phyloP scores from a whole-genome alignment of 2,797 vertebrate species.

The Pelobates cultripes region DNA sequence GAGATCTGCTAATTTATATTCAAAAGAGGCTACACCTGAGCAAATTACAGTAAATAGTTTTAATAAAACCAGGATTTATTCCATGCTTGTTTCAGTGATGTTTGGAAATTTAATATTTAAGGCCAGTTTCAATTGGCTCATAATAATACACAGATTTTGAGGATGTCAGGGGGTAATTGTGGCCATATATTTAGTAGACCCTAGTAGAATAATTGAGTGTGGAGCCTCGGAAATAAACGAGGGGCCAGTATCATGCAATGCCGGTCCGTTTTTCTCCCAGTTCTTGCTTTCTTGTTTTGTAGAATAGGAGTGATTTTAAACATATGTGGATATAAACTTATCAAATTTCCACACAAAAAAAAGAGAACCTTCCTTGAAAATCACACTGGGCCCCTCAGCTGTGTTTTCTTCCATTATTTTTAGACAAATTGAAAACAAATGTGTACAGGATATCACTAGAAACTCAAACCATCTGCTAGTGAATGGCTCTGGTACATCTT shows the following conservation, averaged over 20 bases:
- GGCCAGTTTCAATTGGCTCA: conserved; percentile 16
- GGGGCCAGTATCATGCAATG: conserved; percentile 54
- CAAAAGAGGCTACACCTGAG: no score
- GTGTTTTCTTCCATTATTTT: conserved; percentile 85
- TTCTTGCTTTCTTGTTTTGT: conserved; percentile 61
- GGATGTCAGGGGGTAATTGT: neutral
- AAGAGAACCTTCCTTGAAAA: conserved; percentile 69
- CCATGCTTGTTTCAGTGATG: neutral
- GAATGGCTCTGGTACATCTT: conserved; percentile 71
- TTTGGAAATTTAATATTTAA: neutral
- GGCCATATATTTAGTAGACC: conserved; percentile 27
- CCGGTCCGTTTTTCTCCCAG: conserved; percentile 52
- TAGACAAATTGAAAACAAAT: conserved; percentile 84
- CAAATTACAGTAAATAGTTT: no score
- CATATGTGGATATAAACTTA: conserved; percentile 69
- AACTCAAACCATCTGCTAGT: conserved; percentile 84
- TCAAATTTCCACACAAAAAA: conserved; percentile 70
- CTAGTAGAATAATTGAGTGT: conserved; percentile 15
- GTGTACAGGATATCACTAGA: conserved; percentile 63
- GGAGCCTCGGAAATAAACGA: conserved; percentile 50
- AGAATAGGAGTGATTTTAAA: conserved; percentile 68
- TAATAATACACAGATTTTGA: conserved; percentile 34
- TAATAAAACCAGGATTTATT: neutral
- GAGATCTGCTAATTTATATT: no score
- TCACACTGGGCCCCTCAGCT: conserved; percentile 71